These are phyloP conservation scores for Calypte anna DNA, from an alignment of 2,113 vertebrate species.

Conservation along the genomic window DNA sequence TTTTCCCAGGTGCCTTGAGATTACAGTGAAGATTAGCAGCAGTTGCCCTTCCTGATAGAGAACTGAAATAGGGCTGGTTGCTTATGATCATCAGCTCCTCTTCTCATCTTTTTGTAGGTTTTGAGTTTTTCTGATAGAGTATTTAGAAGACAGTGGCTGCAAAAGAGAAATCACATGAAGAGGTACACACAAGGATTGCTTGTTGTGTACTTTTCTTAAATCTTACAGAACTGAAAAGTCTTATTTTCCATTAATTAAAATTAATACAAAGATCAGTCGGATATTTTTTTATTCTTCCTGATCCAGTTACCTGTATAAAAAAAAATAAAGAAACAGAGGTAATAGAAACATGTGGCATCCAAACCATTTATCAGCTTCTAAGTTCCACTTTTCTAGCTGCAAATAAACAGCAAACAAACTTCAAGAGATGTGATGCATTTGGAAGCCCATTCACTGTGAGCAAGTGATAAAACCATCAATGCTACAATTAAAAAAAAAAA, in stretches of 20 bases:
- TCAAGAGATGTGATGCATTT: not conserved
- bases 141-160: not conserved
- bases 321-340: not conserved
- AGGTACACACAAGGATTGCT: not conserved
- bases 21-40: slow-evolving; percentile 9
- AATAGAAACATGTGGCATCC: not conserved
- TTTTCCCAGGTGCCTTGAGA: slow-evolving; percentile 8
- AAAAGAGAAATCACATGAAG: not conserved
- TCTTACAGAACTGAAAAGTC: not conserved
- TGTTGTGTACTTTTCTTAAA: not conserved
- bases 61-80: not conserved
- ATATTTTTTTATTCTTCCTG: not conserved
- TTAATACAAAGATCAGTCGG: not conserved
- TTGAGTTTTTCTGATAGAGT: not conserved
- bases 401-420: slow-evolving; percentile 3
- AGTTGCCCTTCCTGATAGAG: not conserved
- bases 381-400: not conserved
- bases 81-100: not conserved
- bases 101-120: not conserved
- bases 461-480: not conserved
- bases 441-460: not conserved
- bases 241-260: not conserved
- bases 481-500: not conserved
- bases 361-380: not conserved
- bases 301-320: not conserved